Conservation (phyloP, 2,113 vertebrate genomes). For the Lagopus muta region DNA sequence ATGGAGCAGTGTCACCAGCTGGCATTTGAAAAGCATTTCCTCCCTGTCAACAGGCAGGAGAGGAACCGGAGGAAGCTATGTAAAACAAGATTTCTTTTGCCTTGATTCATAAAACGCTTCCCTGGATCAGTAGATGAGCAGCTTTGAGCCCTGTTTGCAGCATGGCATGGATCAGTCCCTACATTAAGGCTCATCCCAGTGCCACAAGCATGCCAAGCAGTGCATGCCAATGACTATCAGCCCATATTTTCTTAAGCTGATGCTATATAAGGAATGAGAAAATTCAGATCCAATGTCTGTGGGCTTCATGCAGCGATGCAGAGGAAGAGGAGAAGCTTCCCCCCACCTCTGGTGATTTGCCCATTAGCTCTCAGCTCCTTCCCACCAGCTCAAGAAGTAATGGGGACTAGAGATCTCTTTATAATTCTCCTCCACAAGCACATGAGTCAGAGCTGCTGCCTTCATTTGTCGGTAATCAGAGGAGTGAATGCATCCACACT, state of each 20-base stretch:
- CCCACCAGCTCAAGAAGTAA: slow-evolving; percentile 12
- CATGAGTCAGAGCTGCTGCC: slow-evolving; percentile 60
- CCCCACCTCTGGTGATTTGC: slow-evolving; percentile 11
- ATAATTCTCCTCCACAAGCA: slow-evolving; percentile 57
- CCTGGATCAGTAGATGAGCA: background rate
- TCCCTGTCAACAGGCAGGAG: background rate
- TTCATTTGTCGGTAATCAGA: slow-evolving; percentile 64
- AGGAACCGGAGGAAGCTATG: background rate
- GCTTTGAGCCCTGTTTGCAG: background rate
- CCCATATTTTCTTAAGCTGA: background rate
- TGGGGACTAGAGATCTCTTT: slow-evolving; percentile 44
- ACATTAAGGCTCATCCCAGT: background rate
- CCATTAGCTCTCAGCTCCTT: slow-evolving; percentile 54
- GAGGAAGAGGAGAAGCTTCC: slow-evolving; percentile 20
- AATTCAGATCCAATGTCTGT: background rate
- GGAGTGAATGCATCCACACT: slow-evolving; percentile 37
- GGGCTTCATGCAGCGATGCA: background rate
- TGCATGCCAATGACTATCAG: background rate
- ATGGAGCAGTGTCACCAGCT: slow-evolving; percentile 71
- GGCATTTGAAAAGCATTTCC: slow-evolving; percentile 60
- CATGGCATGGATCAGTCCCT: background rate
- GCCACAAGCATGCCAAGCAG: background rate
- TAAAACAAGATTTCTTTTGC: slow-evolving; percentile 16
- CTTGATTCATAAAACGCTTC: background rate
- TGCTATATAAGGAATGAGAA: background rate